Evolutionary conservation across 2,888 invertebrate species (phyloP).

Genomic region (Megamerina dolium): DNA sequence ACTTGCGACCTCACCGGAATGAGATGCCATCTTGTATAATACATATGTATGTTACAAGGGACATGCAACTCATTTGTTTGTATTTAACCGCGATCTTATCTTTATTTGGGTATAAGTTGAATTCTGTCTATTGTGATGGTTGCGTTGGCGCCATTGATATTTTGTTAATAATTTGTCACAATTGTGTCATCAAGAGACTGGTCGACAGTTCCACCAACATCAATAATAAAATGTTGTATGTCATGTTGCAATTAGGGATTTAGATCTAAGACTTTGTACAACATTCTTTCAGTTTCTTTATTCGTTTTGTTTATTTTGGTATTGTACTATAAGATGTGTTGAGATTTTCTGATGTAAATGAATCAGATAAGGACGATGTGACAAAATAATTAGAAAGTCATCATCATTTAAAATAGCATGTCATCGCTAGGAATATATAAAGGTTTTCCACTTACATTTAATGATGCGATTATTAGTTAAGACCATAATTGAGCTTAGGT

Average conservation of each 20-base stretch:
- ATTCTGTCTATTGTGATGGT: background rate
- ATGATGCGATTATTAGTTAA: too few relatives aligned
- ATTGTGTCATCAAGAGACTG: conserved; percentile 38
- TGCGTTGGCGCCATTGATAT: conserved; percentile 23
- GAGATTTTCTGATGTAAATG: too few relatives aligned
- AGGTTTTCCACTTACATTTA: too few relatives aligned
- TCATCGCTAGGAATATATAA: too few relatives aligned
- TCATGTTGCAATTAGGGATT: conserved; percentile 44
- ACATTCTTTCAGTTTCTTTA: too few relatives aligned
- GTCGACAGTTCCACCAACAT: too few relatives aligned
- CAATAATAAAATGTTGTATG: conserved; percentile 39
- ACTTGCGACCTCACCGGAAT: background rate
- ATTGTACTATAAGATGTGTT: too few relatives aligned
- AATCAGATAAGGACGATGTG: conserved; percentile 28
- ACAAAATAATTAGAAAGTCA: conserved; percentile 37
- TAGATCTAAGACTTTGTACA: too few relatives aligned
- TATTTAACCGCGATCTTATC: background rate
- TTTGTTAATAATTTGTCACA: conserved; percentile 46
- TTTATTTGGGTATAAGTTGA: background rate
- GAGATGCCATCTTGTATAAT: background rate
- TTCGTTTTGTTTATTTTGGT: too few relatives aligned
- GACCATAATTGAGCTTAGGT: too few relatives aligned
- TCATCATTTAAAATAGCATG: too few relatives aligned
- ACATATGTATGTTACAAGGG: background rate
- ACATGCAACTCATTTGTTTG: background rate